These are phyloP conservation scores for Habrosyne pyritoides DNA, from an alignment of 2,888 invertebrate genomes.

Conservation along the genomic window DNA sequence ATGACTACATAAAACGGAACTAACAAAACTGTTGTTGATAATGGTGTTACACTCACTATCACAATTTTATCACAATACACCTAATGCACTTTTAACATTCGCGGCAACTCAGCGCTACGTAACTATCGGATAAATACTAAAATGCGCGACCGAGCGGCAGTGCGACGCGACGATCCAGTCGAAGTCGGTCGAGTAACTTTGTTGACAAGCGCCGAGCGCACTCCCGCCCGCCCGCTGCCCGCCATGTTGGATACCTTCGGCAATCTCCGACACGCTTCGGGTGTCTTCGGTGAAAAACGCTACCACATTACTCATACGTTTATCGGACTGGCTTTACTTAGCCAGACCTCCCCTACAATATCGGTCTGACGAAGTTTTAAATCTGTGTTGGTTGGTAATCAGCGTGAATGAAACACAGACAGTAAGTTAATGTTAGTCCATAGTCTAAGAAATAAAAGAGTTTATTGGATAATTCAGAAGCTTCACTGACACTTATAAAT, in stretches of 20 bases:
- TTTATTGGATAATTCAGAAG: no score
- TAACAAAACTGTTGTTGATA: constrained; percentile 13
- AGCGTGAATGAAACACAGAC: no score
- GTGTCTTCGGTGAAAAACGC: constrained; percentile 38
- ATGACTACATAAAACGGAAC: constrained; percentile 28
- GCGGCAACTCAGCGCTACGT: constrained; percentile 31
- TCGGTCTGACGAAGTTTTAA: not conserved
- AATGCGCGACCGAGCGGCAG: constrained; percentile 64
- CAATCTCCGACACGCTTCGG: constrained; percentile 56
- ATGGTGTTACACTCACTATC: constrained; percentile 49
- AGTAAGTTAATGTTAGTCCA: no score
- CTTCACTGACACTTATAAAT: no score
- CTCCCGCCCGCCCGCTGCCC: constrained; percentile 34
- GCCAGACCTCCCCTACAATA: not conserved
- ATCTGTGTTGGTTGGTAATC: not conserved
- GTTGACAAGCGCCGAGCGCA: constrained; percentile 74
- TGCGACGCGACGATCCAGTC: constrained; percentile 47
- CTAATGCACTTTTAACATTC: constrained; percentile 42
- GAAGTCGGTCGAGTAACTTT: constrained; percentile 67
- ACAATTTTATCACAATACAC: constrained; percentile 38
- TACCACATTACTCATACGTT: constrained; percentile 9
- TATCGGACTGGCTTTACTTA: not conserved
- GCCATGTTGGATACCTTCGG: constrained; percentile 75
- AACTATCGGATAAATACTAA: constrained; percentile 25
- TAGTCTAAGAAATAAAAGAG: no score